These are phyloP conservation scores for Thalassophryne amazonica DNA, from an alignment of 2,797 vertebrate genomes.

Conservation along the genomic window DNA sequence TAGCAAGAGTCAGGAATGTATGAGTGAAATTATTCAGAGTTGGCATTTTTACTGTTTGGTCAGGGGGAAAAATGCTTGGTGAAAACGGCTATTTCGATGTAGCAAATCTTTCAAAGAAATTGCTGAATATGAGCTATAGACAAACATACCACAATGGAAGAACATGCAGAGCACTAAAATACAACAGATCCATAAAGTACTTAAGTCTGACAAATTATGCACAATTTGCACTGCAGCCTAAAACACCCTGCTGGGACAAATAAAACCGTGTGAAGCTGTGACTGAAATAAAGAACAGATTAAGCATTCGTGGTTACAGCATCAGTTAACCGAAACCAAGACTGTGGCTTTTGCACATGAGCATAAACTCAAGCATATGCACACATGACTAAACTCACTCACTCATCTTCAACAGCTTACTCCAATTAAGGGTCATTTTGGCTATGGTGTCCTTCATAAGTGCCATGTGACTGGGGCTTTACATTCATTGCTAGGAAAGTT, in stretches of 20 bases:
- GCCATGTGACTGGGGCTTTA: too few species aligned
- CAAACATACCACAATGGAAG: slow-evolving; percentile 29
- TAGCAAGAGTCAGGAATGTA: slow-evolving; percentile 8
- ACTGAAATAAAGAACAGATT: slow-evolving; percentile 6
- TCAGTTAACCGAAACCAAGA: background rate
- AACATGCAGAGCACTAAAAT: slow-evolving; percentile 33
- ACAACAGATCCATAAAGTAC: slow-evolving; percentile 39
- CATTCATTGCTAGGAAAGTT: too few species aligned
- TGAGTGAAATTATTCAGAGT: slow-evolving; percentile 19
- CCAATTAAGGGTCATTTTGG: too few species aligned
- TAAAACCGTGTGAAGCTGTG: slow-evolving; percentile 19
- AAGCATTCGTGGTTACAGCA: slow-evolving; percentile 1
- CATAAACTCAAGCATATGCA: slow-evolving; percentile 4
- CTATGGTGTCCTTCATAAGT: too few species aligned
- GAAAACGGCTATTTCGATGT: slow-evolving; percentile 22
- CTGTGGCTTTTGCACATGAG: background rate
- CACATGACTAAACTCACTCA: slow-evolving; percentile 21
- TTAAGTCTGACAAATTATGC: slow-evolving; percentile 38
- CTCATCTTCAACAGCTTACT: too few species aligned
- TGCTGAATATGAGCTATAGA: slow-evolving; percentile 54
- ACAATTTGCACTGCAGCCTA: slow-evolving; percentile 43
- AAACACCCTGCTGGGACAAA: slow-evolving; percentile 49
- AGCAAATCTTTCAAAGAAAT: slow-evolving; percentile 34
- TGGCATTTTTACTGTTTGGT: slow-evolving; percentile 45
- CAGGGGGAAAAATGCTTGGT: slow-evolving; percentile 12